Evolutionary conservation across 1,140 invertebrate species (phyloP).

Genomic region (Aricia agestis): DNA sequence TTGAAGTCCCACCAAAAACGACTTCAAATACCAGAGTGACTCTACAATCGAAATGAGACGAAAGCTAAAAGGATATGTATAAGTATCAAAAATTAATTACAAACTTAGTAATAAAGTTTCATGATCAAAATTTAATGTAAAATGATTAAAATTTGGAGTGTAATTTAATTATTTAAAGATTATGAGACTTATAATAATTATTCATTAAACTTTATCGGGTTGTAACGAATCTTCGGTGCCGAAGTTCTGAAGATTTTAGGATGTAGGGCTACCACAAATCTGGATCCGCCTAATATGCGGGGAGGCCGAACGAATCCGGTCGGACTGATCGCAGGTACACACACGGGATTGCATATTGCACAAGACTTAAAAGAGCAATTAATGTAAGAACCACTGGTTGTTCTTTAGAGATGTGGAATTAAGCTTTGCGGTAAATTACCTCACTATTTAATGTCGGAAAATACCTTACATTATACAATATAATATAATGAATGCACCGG

Average conservation of each 20-base stretch:
- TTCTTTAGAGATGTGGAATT: too few relatives aligned
- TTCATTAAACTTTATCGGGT: constrained; percentile 12
- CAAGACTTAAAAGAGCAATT: too few relatives aligned
- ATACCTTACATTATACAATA: too few relatives aligned
- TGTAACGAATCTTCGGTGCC: constrained; percentile 3
- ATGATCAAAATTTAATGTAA: neutral
- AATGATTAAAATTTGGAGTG: neutral
- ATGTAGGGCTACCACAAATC: neutral
- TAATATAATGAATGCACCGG: too few relatives aligned
- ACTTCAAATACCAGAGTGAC: too few relatives aligned
- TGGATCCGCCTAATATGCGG: neutral
- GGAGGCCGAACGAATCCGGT: too few relatives aligned
- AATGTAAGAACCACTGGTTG: too few relatives aligned
- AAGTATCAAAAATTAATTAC: neutral
- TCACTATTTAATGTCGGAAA: too few relatives aligned
- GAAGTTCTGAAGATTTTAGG: neutral
- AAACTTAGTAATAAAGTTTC: neutral
- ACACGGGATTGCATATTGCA: too few relatives aligned
- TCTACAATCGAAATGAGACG: neutral
- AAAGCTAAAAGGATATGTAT: neutral
- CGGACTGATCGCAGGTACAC: too few relatives aligned
- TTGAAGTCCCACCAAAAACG: too few relatives aligned
- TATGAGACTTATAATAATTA: constrained; percentile 1
- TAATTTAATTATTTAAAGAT: neutral
- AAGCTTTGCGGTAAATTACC: too few relatives aligned